Evolutionary conservation across 2,113 vertebrate species (phyloP), one percentile per base, ranked within the genome.

Genomic region (Pseudopodoces humilis): DNA sequence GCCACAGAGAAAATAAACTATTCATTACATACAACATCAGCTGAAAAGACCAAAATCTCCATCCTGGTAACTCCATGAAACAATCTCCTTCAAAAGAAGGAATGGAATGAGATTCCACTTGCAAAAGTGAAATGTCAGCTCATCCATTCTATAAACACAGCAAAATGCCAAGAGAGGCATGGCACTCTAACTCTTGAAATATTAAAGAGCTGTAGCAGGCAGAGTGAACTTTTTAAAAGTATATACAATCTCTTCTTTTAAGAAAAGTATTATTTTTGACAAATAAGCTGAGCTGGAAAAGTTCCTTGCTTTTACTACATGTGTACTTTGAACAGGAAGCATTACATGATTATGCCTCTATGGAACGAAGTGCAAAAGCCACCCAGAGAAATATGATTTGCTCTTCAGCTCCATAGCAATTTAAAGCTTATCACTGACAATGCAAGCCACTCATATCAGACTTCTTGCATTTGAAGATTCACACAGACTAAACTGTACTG

Each of bases 1-100:
- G 47, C 56, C 71, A 85, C 14, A 83, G 75, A 92, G 83, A 96
- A 88, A 97, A 96, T 52, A 83, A 94, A 60, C 81, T 87, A 95
- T 84, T 95, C 84, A 96, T 44, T 35, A 72, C 80, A 92, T 50
- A 90, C 97, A 97, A 96, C 44, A 92, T 91, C 96, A 96, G 94
- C 12, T 96, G 92, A 92, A 91, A 97, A 95, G 60, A 92, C 83
- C 55, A 75, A 83, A 86, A 88, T 75, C 78, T 92, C 52, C 76
- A 89, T 86, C 95, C 95, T 96, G 28, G 58, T 91, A 97, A 88
- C 75, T 68, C 81, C 85, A 33, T 74, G 49, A 94, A 95, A 83
- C 76, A 88, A 86, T 62, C 80, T 96, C 81, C 79, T 95, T 92
- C 95, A 97, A 94, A 96, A 97, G 96, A 97, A 96, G 95, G 95